Conservation (phyloP, 2,113 vertebrate genomes). For the Alligator sinensis region DNA sequence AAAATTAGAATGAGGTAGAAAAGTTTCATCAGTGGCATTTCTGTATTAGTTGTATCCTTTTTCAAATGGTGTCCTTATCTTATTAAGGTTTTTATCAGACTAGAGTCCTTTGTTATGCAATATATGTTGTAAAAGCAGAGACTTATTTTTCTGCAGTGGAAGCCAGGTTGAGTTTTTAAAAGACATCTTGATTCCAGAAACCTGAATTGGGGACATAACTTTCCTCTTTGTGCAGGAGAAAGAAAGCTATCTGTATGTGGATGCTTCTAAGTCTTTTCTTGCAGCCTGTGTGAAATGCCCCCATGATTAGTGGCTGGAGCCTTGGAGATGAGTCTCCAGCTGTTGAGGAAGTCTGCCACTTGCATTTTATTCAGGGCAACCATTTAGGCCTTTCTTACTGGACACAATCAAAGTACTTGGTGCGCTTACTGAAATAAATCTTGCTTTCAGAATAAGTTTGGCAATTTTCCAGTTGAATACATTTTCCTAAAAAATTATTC, state of each 20-base stretch:
- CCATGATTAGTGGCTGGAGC: background rate
- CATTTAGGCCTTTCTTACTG: background rate
- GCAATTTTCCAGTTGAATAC: background rate
- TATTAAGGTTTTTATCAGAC: background rate
- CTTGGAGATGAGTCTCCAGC: accelerated
- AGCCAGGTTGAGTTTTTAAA: accelerated
- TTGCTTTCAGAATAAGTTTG: background rate
- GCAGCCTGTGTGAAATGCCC: accelerated
- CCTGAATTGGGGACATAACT: accelerated
- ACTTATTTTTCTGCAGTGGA: background rate
- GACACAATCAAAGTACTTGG: background rate
- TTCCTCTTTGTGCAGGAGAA: background rate
- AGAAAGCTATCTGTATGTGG: background rate
- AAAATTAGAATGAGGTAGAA: background rate
- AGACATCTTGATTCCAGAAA: accelerated
- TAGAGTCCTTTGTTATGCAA: background rate
- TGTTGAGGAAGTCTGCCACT: background rate
- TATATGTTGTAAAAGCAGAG: accelerated
- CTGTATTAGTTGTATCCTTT: background rate
- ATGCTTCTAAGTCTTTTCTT: background rate
- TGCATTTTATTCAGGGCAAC: background rate
- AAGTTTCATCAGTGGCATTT: background rate
- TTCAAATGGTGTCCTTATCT: background rate
- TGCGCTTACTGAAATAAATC: background rate
- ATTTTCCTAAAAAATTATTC: background rate